Evolutionary conservation across 1,140 invertebrate genomes (phyloP).

Genomic region (Planococcus citri): DNA sequence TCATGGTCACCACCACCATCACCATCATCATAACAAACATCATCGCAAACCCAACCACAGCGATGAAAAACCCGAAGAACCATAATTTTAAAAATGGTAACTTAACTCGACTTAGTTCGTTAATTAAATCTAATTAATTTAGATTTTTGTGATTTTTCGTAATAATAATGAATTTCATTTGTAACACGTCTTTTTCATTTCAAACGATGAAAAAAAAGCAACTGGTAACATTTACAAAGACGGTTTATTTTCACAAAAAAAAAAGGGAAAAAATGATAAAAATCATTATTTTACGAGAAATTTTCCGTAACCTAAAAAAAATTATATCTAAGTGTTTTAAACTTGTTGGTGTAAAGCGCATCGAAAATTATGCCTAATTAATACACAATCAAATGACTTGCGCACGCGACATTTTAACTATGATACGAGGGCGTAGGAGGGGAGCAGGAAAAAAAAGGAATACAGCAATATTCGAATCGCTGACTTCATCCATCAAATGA

Average conservation of each 20-base stretch:
- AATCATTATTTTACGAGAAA: not conserved
- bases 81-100: too few relatives aligned
- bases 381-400: not conserved
- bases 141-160: too few relatives aligned
- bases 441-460: not conserved
- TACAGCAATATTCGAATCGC: constrained; percentile 31
- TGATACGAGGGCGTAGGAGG: not conserved
- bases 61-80: not conserved
- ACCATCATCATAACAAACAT: not conserved
- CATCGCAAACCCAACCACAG: not conserved
- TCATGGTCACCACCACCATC: not conserved
- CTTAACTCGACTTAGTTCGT: too few relatives aligned
- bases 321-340: not conserved
- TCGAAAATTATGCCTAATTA: not conserved
- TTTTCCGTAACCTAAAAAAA: constrained; percentile 2
- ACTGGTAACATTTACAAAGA: constrained; percentile 2
- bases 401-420: not conserved
- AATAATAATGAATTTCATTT: too few relatives aligned
- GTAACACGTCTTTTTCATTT: too few relatives aligned
- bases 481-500: constrained; percentile 41
- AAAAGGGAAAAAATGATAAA: not conserved
- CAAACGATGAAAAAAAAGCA: not conserved
- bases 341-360: not conserved
- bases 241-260: not conserved
- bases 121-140: too few relatives aligned